Evolutionary conservation across 2,113 vertebrate genomes (phyloP), one percentile per base, ranked within the genome.

Genomic region (Istiophorus platypterus): DNA sequence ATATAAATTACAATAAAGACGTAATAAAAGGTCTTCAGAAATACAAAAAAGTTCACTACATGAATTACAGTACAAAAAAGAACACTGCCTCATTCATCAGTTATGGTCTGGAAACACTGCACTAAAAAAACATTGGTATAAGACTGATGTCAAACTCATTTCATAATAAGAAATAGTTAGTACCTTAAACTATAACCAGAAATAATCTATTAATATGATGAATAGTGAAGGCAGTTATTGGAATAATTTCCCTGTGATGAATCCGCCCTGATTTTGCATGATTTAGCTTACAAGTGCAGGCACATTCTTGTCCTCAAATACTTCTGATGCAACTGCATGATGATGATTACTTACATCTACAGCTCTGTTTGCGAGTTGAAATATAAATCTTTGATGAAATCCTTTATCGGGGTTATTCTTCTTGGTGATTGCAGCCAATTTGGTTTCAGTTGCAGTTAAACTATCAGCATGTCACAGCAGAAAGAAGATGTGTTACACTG

Each of bases 1-100:
- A 86, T 80, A 92, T 92, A 91, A 93, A 89, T 95, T 93, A 94
- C 62, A 87, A 81, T 71, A 83, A 75, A 85, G 51, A 70, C 56
- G 24, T 66, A 75, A 82, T 67, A 64, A 86, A 87, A 90, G 71
- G 64, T 79, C 34, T 52, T 85, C 11, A 52, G n/a, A 85, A 72
- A 87, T 84, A 71, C 65, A 82, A 70, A 85, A 85, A 87, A 59
- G 47, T 72, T 85, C 57, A 79, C 67, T 79, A 84, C 61, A 87
- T 63, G 52, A 70, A 64, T 61, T 82, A 80, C 57, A 91, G 78
- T 78, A 89, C 41, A 78, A 84, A 81, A 77, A 84, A 45, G 1
- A 4, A 76, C 11, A 82, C 58, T 56, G 9, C 11, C 59, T 72
- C 39, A 79, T 79, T 85, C 41, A 78, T 45, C 20, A 65, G 13